Conservation (phyloP, 2,888 invertebrate genomes). For the Nematopogon swammerdamellus region DNA sequence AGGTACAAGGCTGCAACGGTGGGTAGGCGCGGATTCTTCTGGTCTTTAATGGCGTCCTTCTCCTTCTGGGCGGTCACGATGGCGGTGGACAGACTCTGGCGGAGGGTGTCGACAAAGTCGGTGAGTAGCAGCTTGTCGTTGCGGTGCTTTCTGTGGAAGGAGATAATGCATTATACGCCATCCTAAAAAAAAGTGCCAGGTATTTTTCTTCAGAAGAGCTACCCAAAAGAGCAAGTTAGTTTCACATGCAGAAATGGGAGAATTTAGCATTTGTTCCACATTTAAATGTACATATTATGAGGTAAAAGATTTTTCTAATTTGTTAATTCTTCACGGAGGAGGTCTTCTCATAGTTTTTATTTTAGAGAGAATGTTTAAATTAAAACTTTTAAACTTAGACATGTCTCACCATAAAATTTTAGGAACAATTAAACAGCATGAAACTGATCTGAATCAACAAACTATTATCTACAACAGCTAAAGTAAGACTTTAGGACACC, state of each 20-base stretch:
- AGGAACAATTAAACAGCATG: no score
- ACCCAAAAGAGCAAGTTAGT: neutral
- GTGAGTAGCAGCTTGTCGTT: constrained; percentile 66
- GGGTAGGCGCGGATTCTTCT: constrained; percentile 49
- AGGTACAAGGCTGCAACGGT: constrained; percentile 67
- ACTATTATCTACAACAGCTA: no score
- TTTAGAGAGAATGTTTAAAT: no score
- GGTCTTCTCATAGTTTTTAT: no score
- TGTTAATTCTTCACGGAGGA: no score
- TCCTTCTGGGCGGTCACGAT: constrained; percentile 17
- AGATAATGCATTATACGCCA: constrained; percentile 3
- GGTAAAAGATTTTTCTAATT: no score
- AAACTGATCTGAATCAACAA: no score
- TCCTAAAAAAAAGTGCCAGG: constrained; percentile 9
- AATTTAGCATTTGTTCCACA: neutral
- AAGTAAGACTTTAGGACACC: no score
- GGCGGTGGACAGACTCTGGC: constrained; percentile 55
- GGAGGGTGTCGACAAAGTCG: constrained; percentile 64
- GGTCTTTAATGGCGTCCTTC: constrained; percentile 13
- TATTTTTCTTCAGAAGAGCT: neutral
- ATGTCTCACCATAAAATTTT: no score
- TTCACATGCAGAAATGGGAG: neutral
- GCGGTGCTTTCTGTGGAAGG: constrained; percentile 43
- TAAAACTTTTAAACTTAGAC: no score
- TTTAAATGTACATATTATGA: neutral